phyloP scores from a whole-genome alignment of 2,797 vertebrate species.

The Anisognathus igniventris region DNA sequence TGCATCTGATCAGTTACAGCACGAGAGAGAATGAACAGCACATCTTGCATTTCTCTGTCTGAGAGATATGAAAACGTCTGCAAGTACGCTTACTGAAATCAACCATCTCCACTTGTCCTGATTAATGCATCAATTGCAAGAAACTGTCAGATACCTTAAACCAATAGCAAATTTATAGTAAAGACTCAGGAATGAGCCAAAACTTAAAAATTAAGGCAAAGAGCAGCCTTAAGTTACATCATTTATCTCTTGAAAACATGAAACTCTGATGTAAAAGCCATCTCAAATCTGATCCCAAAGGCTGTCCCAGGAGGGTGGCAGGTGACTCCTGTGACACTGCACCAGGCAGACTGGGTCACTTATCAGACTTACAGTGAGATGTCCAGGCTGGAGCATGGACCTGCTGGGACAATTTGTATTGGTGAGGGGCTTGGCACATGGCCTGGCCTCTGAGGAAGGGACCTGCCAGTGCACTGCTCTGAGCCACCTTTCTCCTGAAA shows the following conservation, averaged over 20 bases:
- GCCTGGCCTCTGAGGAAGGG: neutral
- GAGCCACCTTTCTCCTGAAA: neutral
- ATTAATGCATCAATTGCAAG: slow-evolving; percentile 9
- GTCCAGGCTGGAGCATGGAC: neutral
- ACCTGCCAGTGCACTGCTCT: no score
- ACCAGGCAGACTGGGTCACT: neutral
- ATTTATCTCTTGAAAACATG: neutral
- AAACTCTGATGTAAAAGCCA: neutral
- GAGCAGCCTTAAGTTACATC: neutral
- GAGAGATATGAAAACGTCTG: neutral
- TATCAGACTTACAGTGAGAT: fast-evolving
- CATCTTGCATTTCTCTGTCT: slow-evolving; percentile 14
- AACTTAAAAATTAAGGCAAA: neutral
- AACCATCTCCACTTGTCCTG: neutral
- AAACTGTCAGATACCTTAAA: neutral
- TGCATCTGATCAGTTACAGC: slow-evolving; percentile 33
- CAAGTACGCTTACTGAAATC: neutral
- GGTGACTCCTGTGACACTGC: neutral
- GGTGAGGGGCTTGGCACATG: neutral
- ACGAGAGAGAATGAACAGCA: slow-evolving; percentile 7
- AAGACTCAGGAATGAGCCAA: neutral
- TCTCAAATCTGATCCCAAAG: neutral
- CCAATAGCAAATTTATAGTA: neutral
- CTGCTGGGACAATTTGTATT: neutral
- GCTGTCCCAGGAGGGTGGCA: neutral